Evolutionary conservation across 2,888 invertebrate genomes (phyloP), one percentile per base, ranked within the genome.

Genomic region (Drosophila fungiperda): DNA sequence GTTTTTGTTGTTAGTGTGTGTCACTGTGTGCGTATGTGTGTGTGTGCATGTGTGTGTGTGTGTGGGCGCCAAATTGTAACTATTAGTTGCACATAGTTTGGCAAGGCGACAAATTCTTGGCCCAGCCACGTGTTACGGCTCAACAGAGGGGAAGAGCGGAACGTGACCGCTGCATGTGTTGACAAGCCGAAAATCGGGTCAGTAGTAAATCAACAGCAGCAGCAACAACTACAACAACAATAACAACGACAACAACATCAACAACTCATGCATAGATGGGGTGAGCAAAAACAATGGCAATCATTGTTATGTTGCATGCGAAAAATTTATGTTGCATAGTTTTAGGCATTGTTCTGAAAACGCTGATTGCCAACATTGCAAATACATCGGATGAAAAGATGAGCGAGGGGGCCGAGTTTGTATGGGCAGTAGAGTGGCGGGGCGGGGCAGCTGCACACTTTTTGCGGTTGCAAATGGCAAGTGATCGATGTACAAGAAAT

Each of bases 181-280:
- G 83, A 90, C 90, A 80, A 77, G 82, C 85, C 76, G 85, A 89
- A 88, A 87, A 88, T 90, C 86, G 89, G 87, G 87, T 87, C 86
- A 87, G 89, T 84, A 90, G 90, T 88, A 86, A 86, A 90, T 87
- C 90, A 87, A 80, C 88, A 87, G 73, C 64, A 72, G 63, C 20
- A 76, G 67, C 73, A 79, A 77, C 68, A 50, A 60, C 60, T 86
- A 63, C 62, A 55, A 58, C 45, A 2, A n/a, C 9, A 12, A 6
- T 1, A 12, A 45, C 17, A 36, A 23, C 5, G 20, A 15, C 36
- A 54, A 36, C 17, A n/a, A n/a, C 40, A 77, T 58, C 68, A 76
- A 68, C 68, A 54, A 70, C 58, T 40, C 33, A 35, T 59, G 26
- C 35, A 58, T 26, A 29, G 20, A 42, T 7, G 36, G 45, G 45